Conservation (phyloP, 2,888 invertebrate species). For the Troilus luridus region DNA sequence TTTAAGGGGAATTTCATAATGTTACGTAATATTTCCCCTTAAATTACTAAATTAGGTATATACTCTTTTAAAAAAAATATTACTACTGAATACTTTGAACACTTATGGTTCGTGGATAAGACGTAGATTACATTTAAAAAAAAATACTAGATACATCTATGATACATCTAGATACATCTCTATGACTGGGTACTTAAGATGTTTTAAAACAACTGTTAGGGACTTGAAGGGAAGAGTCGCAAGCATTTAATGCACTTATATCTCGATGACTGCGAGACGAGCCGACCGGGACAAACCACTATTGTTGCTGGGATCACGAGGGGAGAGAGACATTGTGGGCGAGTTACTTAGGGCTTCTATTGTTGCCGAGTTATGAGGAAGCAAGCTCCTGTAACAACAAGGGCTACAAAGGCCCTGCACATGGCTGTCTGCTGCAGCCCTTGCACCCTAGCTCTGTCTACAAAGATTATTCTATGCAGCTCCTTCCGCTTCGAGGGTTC, state of each 20-base stretch:
- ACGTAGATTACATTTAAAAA: neutral
- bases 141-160: neutral
- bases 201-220: neutral
- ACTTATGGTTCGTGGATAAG: no score
- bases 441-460: conserved; percentile 39
- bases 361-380: conserved; percentile 12
- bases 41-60: neutral
- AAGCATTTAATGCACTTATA: conserved; percentile 34
- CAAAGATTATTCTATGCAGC: conserved; percentile 19
- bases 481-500: conserved; percentile 11
- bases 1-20: no score
- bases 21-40: no score
- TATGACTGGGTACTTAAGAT: neutral
- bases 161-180: neutral
- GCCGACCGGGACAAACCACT: conserved; percentile 8
- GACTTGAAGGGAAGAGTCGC: neutral
- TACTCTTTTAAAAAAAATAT: neutral
- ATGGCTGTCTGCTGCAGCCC: neutral
- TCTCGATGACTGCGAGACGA: neutral
- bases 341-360: conserved; percentile 39
- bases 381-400: conserved; percentile 23
- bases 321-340: neutral
- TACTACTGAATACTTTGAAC: no score
- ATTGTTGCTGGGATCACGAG: neutral
- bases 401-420: conserved; percentile 17